Evolutionary conservation across 2,888 invertebrate species (phyloP).

Genomic region (Orthosia gracilis): DNA sequence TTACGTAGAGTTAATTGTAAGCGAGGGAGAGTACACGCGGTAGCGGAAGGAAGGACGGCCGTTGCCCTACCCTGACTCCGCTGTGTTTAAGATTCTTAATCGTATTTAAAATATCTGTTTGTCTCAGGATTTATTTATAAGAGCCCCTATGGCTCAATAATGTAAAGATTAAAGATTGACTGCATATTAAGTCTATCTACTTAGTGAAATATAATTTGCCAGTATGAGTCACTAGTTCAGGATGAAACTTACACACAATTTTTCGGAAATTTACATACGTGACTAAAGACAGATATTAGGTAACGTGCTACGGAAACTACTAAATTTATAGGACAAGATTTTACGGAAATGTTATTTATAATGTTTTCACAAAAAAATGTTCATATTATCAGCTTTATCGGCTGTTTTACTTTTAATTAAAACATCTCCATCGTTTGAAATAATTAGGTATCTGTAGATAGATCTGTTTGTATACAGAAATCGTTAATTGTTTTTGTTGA

Average conservation of each 20-base stretch:
- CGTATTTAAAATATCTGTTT: slow-evolving; percentile 72
- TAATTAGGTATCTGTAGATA: slow-evolving; percentile 47
- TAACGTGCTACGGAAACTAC: slow-evolving; percentile 1
- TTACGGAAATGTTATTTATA: slow-evolving; percentile 12
- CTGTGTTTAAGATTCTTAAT: slow-evolving; percentile 44
- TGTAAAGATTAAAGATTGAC: slow-evolving; percentile 29
- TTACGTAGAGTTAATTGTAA: slow-evolving; percentile 57
- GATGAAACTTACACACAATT: slow-evolving; percentile 35
- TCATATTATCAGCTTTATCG: slow-evolving; percentile 21
- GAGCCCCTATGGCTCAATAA: slow-evolving; percentile 7
- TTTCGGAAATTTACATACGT: slow-evolving; percentile 60
- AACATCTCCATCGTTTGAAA: slow-evolving; percentile 40
- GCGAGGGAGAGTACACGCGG: slow-evolving; percentile 74
- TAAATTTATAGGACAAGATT: slow-evolving; percentile 19
- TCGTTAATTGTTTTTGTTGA: slow-evolving; percentile 62
- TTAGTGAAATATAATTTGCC: slow-evolving; percentile 27
- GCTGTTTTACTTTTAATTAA: slow-evolving; percentile 19
- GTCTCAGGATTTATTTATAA: slow-evolving; percentile 56
- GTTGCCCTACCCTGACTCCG: slow-evolving; percentile 76
- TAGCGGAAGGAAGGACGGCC: slow-evolving; percentile 85
- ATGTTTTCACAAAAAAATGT: slow-evolving; percentile 14
- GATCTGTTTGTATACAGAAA: slow-evolving; percentile 56
- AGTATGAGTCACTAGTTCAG: slow-evolving; percentile 48
- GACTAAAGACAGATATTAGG: slow-evolving; percentile 60
- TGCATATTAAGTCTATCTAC: slow-evolving; percentile 18